Evolutionary conservation across 1,140 invertebrate species (phyloP).

Genomic region (Diorhabda carinulata): DNA sequence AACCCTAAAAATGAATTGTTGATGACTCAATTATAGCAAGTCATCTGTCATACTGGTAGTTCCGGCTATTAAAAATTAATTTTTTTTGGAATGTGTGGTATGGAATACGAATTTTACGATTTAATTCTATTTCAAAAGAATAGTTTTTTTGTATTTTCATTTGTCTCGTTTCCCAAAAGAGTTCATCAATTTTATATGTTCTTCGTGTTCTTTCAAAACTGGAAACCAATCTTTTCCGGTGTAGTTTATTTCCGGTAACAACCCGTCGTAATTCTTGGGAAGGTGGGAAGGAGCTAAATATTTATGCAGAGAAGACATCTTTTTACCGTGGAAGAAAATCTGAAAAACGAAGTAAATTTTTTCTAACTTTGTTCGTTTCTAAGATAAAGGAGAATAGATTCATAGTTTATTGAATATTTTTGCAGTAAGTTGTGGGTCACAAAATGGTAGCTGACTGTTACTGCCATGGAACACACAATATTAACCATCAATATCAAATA

Average conservation of each 20-base stretch:
- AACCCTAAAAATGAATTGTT: too few species aligned
- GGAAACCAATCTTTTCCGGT: conserved; percentile 70
- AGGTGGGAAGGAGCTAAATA: conserved; percentile 63
- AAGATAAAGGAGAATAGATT: neutral
- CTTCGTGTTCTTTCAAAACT: conserved; percentile 56
- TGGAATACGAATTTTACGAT: too few species aligned
- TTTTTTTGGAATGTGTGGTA: too few species aligned
- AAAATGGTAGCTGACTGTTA: neutral
- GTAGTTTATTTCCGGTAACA: conserved; percentile 71
- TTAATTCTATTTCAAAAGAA: too few species aligned
- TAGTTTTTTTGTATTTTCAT: conserved; percentile 37
- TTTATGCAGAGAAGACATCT: conserved; percentile 66
- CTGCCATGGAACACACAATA: too few species aligned
- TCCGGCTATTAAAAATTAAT: too few species aligned
- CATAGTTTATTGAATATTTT: neutral
- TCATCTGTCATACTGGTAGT: too few species aligned
- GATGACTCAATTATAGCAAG: too few species aligned
- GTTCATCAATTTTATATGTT: conserved; percentile 64
- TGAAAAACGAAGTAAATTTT: conserved; percentile 44
- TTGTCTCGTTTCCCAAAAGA: conserved; percentile 54
- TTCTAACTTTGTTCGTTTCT: neutral
- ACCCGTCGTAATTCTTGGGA: conserved; percentile 71
- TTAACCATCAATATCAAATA: neutral
- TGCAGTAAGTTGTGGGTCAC: neutral
- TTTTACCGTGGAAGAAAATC: conserved; percentile 73